Conservation (phyloP, 2,888 invertebrate species). For the Caenorhabditis virilis region DNA sequence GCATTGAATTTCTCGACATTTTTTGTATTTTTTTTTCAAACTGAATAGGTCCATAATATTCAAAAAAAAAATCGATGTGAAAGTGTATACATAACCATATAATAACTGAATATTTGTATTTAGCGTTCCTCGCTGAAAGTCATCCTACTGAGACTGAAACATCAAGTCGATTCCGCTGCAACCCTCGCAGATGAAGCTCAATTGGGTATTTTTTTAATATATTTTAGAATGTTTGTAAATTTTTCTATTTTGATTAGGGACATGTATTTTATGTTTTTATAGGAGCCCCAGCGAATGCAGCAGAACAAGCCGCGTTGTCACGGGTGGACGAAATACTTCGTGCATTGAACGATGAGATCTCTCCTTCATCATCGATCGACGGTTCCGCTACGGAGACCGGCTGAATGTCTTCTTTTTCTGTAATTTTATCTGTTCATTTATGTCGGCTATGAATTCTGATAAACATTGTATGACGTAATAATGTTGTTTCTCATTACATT, state of each 20-base stretch:
- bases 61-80: constrained; percentile 5
- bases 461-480: too few relatives aligned
- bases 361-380: constrained; percentile 6
- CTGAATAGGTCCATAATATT: too few relatives aligned
- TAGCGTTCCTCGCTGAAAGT: constrained; percentile 10
- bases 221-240: constrained; percentile 8
- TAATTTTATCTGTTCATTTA: too few relatives aligned
- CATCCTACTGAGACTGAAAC: constrained; percentile 9
- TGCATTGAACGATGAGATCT: constrained; percentile 7
- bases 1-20: too few relatives aligned
- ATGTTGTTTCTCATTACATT: too few relatives aligned
- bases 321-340: constrained; percentile 1
- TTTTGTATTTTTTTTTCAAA: too few relatives aligned
- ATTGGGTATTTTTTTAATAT: constrained; percentile 10
- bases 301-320: constrained; percentile 7
- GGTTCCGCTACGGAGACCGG: constrained; percentile 3
- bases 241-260: constrained; percentile 8
- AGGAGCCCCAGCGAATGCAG: constrained; percentile 9
- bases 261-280: constrained; percentile 8
- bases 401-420: constrained; percentile 5
- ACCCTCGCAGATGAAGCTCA: constrained; percentile 8
- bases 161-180: constrained; percentile 6
- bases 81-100: constrained; percentile 10
- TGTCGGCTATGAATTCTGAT: too few relatives aligned
- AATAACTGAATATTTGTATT: constrained; percentile 10